Conservation (phyloP, 2,113 vertebrate genomes). For the Catharus fuscescens region DNA sequence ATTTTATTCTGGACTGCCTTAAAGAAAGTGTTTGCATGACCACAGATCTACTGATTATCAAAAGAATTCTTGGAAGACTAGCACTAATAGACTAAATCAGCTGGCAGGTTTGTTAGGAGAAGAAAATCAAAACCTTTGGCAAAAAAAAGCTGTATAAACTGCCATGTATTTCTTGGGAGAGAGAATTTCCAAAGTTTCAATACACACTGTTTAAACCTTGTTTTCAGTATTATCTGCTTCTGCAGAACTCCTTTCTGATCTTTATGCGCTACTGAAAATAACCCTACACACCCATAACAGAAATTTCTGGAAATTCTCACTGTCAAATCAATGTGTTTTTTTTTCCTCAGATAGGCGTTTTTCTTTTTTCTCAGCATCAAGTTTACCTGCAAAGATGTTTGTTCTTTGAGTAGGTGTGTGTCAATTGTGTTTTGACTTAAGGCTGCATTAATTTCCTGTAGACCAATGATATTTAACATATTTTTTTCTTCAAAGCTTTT, state of each 20-base stretch:
- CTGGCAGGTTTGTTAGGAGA: slow-evolving; percentile 2
- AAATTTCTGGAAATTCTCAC: slow-evolving; percentile 32
- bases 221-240: slow-evolving; percentile 47
- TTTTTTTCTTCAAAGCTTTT: slow-evolving; percentile 19
- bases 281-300: background rate
- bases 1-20: background rate
- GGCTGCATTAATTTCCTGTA: slow-evolving; percentile 2
- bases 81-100: slow-evolving; percentile 12
- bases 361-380: background rate
- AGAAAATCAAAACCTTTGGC: slow-evolving; percentile 12
- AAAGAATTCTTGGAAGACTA: slow-evolving; percentile 42
- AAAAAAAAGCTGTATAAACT: background rate
- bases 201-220: background rate
- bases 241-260: slow-evolving; percentile 24
- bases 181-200: slow-evolving; percentile 13
- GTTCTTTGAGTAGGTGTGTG: slow-evolving; percentile 29
- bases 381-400: slow-evolving; percentile 40
- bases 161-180: background rate
- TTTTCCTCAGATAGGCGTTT: background rate
- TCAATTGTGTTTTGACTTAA: slow-evolving; percentile 16
- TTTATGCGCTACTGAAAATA: slow-evolving; percentile 27
- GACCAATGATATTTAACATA: background rate
- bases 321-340: background rate
- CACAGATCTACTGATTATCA: slow-evolving; percentile 21
- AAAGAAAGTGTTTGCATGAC: slow-evolving; percentile 6